Evolutionary conservation across 2,797 vertebrate species (phyloP).

Genomic region (Gymnothorax javanicus): DNA sequence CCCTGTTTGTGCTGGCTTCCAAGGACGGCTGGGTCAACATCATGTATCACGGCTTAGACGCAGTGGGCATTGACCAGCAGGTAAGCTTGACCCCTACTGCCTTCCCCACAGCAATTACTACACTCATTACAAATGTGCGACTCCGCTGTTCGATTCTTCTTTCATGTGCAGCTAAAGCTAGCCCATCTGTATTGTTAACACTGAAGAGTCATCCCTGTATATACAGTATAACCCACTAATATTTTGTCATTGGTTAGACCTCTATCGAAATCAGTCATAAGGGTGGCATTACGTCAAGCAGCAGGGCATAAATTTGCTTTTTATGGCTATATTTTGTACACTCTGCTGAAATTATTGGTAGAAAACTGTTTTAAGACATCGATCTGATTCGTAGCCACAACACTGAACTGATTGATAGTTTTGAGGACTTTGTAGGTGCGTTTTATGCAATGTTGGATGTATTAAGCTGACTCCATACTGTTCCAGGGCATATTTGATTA

Average conservation of each 20-base stretch:
- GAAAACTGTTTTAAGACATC: no score
- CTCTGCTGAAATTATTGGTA: no score
- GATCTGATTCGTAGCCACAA: no score
- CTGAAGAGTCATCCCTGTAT: neutral
- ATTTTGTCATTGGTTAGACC: no score
- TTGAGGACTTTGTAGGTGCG: no score
- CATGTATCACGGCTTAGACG: constrained; percentile 97
- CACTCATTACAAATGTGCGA: neutral
- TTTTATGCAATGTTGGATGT: neutral
- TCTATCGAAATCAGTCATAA: no score
- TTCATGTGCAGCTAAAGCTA: neutral
- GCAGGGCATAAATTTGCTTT: no score
- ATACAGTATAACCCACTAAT: no score
- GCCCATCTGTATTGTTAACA: neutral
- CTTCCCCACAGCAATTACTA: neutral
- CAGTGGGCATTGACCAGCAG: constrained; percentile 95
- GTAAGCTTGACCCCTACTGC: constrained; percentile 61
- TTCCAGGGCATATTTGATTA: neutral
- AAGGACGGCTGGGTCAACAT: constrained; percentile 99
- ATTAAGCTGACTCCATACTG: neutral
- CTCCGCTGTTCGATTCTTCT: neutral
- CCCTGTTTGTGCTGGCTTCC: constrained; percentile 94
- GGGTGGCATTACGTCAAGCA: no score
- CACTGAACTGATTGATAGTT: no score
- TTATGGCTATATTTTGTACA: no score